Percentiles rank a stretch among this genome's conserved stretches.
Evolutionary conservation across 2,888 invertebrate species (phyloP).

Genomic region (Eupithecia vulgata): DNA sequence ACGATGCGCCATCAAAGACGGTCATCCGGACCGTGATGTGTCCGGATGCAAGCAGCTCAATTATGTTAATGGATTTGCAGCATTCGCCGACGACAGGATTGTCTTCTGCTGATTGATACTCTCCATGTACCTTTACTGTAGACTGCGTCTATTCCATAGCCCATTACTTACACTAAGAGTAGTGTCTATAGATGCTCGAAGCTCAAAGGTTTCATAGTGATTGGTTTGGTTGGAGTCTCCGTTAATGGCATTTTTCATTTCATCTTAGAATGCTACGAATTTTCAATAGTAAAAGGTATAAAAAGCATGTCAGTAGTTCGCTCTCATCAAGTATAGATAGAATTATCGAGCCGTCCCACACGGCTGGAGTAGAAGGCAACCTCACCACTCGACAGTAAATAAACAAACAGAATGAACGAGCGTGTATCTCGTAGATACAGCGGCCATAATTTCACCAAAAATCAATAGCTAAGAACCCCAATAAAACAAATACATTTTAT

Average conservation of each 20-base stretch:
- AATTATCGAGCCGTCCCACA: background rate
- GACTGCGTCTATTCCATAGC: conserved; percentile 42
- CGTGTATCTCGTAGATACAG: conserved; percentile 49
- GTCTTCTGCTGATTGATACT: conserved; percentile 68
- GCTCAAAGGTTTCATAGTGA: conserved; percentile 15
- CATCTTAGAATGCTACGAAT: background rate
- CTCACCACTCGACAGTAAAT: conserved; percentile 16
- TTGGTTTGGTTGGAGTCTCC: background rate
- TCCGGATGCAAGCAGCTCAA: conserved; percentile 77
- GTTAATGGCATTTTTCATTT: background rate
- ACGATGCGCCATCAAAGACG: conserved; percentile 75
- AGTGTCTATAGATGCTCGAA: background rate
- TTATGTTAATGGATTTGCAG: conserved; percentile 79
- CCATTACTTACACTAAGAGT: conserved; percentile 9
- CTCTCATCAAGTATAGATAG: background rate
- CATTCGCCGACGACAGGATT: conserved; percentile 65
- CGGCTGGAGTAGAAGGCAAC: background rate
- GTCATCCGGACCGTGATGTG: conserved; percentile 71
- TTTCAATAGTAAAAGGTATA: background rate
- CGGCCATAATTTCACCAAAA: conserved; percentile 66
- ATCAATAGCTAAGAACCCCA: conserved; percentile 72
- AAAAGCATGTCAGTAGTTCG: background rate
- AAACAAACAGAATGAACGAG: conserved; percentile 31
- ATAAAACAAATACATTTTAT: conserved; percentile 77
- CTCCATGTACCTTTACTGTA: conserved; percentile 52